Conservation (phyloP, 2,797 vertebrate species). For the Natrix natrix region DNA sequence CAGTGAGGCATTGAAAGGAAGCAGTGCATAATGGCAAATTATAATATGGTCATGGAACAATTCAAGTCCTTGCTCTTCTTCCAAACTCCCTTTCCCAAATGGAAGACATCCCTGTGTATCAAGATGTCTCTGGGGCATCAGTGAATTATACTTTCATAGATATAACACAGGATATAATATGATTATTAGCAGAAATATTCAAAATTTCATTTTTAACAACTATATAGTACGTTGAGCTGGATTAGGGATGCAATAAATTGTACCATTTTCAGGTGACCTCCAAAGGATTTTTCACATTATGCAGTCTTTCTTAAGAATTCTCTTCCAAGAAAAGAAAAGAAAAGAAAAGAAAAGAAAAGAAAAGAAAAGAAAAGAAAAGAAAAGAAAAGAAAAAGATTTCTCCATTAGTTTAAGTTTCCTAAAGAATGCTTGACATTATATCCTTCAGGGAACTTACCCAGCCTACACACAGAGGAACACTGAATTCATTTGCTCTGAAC, state of each 20-base stretch:
- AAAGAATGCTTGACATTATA: slow-evolving; percentile 5
- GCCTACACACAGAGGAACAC: slow-evolving; percentile 22
- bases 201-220: neutral
- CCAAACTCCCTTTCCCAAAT: neutral
- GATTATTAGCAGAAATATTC: neutral
- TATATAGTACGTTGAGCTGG: neutral
- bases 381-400: slow-evolving; percentile 12
- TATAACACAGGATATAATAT: neutral
- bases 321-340: neutral
- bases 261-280: slow-evolving; percentile 2
- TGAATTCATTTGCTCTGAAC: slow-evolving; percentile 32
- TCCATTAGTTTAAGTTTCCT: slow-evolving; percentile 2
- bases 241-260: neutral
- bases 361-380: neutral
- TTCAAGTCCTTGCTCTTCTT: neutral
- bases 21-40: neutral
- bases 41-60: neutral
- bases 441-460: neutral
- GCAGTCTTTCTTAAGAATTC: neutral
- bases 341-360: no score
- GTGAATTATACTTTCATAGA: neutral
- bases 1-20: neutral
- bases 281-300: slow-evolving; percentile 1
- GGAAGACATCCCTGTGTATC: neutral
- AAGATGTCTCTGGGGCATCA: neutral